These are phyloP conservation scores for Ctenochaetus hawaiiensis DNA, from an alignment of 2,797 vertebrate genomes.

Conservation along the genomic window DNA sequence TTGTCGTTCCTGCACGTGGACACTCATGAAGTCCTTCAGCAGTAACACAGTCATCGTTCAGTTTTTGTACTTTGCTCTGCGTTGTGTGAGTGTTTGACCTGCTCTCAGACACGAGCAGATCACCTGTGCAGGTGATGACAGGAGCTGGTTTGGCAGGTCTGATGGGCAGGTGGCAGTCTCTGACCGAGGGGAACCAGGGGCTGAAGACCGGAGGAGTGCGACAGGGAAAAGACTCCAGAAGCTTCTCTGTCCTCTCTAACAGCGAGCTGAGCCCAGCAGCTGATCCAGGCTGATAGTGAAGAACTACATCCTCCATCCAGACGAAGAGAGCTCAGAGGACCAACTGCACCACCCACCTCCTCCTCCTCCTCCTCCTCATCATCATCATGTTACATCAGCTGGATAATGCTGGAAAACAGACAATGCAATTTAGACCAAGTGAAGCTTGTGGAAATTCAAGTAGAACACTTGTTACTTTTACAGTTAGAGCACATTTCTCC, in stretches of 20 bases:
- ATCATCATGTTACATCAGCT: constrained; percentile 1
- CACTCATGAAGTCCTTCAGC: not conserved
- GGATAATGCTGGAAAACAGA: not conserved
- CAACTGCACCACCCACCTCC: not conserved
- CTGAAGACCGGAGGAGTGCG: constrained; percentile 85
- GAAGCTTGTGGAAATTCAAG: not conserved
- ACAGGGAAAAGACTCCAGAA: constrained; percentile 87
- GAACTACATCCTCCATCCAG: constrained; percentile 90
- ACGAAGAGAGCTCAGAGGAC: constrained; percentile 3
- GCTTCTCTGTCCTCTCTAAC: constrained; percentile 84
- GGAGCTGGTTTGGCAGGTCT: constrained; percentile 89
- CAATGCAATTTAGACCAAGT: not conserved
- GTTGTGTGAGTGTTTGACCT: not conserved
- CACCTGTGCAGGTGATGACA: constrained; percentile 73
- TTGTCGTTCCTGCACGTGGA: not conserved
- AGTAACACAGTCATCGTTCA: accelerated
- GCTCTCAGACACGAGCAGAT: not conserved
- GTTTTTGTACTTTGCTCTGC: not conserved
- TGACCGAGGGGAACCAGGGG: constrained; percentile 88
- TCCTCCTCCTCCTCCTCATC: constrained; percentile 15
- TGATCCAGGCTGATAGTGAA: constrained; percentile 86
- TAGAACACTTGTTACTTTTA: not conserved
- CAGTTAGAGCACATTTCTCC: not conserved
- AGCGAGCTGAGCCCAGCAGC: constrained; percentile 76
- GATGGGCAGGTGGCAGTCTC: constrained; percentile 81